Percentiles rank a stretch among this genome's conserved stretches.
phyloP scores from a whole-genome alignment of 35 echinoderm and acorn worm genomes.

The Chiridota heheva region DNA sequence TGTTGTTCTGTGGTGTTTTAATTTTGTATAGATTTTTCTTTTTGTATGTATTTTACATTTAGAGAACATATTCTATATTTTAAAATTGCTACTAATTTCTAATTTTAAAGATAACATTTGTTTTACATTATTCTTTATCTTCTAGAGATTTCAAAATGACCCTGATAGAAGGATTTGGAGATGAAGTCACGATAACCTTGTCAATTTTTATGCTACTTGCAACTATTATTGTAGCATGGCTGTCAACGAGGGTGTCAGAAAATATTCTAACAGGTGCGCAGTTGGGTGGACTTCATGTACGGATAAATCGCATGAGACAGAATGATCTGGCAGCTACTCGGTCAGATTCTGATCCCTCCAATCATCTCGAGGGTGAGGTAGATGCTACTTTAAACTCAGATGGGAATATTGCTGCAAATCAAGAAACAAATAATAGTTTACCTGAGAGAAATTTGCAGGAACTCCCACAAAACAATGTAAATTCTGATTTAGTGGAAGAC shows the following conservation, averaged over 20 bases:
- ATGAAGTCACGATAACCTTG: conserved; percentile 81
- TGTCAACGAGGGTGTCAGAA: conserved; percentile 80
- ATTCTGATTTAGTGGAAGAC: no score
- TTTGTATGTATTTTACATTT: no score
- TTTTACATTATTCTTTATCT: no score
- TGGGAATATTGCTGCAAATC: conserved; percentile 7
- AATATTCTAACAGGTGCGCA: not conserved
- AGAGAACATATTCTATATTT: no score
- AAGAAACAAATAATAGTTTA: not conserved
- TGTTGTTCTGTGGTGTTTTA: no score
- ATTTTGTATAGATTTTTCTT: no score
- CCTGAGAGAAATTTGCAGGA: no score
- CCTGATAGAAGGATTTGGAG: conserved; percentile 93
- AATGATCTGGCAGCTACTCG: not conserved
- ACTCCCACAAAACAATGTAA: no score
- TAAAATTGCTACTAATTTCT: no score
- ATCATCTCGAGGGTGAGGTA: no score
- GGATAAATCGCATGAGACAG: not conserved
- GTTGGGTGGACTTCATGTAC: conserved; percentile 19
- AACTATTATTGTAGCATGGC: conserved; percentile 81
- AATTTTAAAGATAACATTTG: no score
- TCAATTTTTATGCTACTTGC: conserved; percentile 52
- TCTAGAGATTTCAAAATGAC: conserved; percentile 50
- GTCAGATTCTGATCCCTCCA: not conserved
- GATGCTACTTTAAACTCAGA: not conserved